These are phyloP conservation scores for Erebia ligea DNA, from an alignment of 2,888 invertebrate genomes.

Conservation along the genomic window DNA sequence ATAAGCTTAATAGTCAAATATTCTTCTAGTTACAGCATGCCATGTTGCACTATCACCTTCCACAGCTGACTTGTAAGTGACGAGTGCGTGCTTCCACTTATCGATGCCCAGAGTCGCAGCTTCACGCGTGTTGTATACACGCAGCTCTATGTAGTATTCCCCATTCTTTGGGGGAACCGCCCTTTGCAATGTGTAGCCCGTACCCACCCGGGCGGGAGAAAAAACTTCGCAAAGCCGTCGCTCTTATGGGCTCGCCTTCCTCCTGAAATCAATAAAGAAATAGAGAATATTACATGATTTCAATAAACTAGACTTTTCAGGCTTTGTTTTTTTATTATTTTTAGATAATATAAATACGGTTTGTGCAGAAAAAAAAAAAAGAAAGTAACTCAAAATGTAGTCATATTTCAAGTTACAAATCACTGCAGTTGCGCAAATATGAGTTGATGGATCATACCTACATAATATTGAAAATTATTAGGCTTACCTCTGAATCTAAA, in stretches of 20 bases:
- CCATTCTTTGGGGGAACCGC: not conserved
- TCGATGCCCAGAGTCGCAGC: not conserved
- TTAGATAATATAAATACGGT: too few relatives aligned
- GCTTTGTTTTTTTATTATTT: too few relatives aligned
- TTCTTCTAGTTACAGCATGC: not conserved
- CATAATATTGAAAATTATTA: too few relatives aligned
- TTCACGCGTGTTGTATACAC: not conserved
- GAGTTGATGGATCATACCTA: too few relatives aligned
- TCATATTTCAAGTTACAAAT: too few relatives aligned
- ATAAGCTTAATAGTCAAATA: not conserved
- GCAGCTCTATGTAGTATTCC: not conserved
- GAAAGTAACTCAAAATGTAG: too few relatives aligned
- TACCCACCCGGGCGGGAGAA: not conserved
- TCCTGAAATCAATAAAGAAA: not conserved
- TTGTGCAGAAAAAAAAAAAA: too few relatives aligned
- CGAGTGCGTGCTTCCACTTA: not conserved
- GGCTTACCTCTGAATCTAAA: too few relatives aligned
- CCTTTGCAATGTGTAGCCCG: not conserved
- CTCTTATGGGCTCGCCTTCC: not conserved
- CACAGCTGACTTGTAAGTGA: not conserved
- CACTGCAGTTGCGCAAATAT: too few relatives aligned
- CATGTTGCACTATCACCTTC: not conserved
- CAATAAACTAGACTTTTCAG: too few relatives aligned
- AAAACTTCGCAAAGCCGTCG: not conserved
- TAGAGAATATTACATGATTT: not conserved